These are phyloP conservation scores for Engraulis encrasicolus DNA, from an alignment of 2,113 vertebrate species.

Conservation along the genomic window DNA sequence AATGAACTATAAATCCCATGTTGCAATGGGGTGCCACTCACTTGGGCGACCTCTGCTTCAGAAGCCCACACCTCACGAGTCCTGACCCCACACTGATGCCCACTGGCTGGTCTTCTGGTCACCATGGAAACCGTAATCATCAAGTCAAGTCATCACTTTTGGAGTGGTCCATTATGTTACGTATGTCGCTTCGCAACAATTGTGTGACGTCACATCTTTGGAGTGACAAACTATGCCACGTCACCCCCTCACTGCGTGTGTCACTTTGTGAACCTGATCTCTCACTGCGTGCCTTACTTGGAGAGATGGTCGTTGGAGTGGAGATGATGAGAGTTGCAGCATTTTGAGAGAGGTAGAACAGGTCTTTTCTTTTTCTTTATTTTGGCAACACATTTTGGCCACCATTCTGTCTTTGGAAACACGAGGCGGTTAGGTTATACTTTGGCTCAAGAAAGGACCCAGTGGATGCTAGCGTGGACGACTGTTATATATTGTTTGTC, in stretches of 20 bases:
- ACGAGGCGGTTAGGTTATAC: too few relatives aligned
- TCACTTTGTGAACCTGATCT: background rate
- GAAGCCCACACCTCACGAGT: background rate
- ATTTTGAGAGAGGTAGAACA: background rate
- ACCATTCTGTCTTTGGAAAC: too few relatives aligned
- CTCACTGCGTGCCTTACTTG: background rate
- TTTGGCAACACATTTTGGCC: too few relatives aligned
- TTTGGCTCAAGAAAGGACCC: too few relatives aligned
- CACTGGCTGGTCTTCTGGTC: background rate
- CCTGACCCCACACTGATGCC: background rate
- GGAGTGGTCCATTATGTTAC: too few relatives aligned
- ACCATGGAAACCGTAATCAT: too few relatives aligned
- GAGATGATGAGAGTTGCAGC: background rate
- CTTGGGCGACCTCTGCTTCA: conserved; percentile 28
- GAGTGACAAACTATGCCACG: background rate
- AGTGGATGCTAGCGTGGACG: too few relatives aligned
- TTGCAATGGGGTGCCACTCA: conserved; percentile 47
- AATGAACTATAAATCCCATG: conserved; percentile 42
- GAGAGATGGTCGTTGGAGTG: background rate
- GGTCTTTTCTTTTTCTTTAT: too few relatives aligned
- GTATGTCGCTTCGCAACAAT: too few relatives aligned
- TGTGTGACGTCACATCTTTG: too few relatives aligned
- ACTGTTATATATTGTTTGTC: too few relatives aligned
- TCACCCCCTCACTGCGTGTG: background rate
- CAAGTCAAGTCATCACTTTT: too few relatives aligned